A percentile compares a stretch with the other conserved stretches of the same genome.
Conservation (phyloP, 1,140 invertebrate species). For the Magallana angulata region DNA sequence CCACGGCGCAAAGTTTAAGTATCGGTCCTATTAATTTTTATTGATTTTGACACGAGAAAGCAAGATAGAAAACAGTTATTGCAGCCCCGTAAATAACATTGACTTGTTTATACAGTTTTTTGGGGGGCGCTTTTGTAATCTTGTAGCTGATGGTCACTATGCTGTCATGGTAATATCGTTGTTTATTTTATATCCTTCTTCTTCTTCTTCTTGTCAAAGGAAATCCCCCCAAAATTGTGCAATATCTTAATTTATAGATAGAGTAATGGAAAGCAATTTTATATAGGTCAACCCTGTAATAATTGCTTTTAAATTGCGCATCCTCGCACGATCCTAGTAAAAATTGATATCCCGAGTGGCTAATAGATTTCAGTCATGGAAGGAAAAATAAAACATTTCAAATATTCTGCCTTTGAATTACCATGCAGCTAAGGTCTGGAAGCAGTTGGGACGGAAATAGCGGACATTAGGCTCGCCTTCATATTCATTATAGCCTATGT, state of each 20-base stretch:
- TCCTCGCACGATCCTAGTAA: constrained; percentile 9
- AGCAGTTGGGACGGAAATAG: constrained; percentile 10
- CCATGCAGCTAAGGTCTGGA: not conserved
- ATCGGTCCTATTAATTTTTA: constrained; percentile 32
- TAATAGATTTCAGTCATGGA: constrained; percentile 24
- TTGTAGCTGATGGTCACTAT: not conserved
- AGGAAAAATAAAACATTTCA: constrained; percentile 30
- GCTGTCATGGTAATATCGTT: not conserved
- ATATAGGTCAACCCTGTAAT: constrained; percentile 7
- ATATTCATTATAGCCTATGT: not conserved
- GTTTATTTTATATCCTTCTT: not conserved
- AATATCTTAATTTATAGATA: constrained; percentile 15
- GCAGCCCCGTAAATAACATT: not conserved
- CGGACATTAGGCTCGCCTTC: constrained; percentile 18
- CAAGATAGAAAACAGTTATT: constrained; percentile 14
- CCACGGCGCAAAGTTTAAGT: not conserved
- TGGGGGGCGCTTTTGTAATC: not conserved
- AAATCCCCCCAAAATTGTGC: not conserved
- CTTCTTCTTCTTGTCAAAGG: not conserved
- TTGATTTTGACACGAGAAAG: constrained; percentile 5
- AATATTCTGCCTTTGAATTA: constrained; percentile 12
- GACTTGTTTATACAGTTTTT: not conserved
- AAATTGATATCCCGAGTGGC: not conserved
- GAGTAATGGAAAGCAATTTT: not conserved
- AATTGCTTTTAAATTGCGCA: constrained; percentile 24